These are phyloP conservation scores for Trimorus sp. DNA, from an alignment of 2,888 invertebrate species.

Conservation along the genomic window DNA sequence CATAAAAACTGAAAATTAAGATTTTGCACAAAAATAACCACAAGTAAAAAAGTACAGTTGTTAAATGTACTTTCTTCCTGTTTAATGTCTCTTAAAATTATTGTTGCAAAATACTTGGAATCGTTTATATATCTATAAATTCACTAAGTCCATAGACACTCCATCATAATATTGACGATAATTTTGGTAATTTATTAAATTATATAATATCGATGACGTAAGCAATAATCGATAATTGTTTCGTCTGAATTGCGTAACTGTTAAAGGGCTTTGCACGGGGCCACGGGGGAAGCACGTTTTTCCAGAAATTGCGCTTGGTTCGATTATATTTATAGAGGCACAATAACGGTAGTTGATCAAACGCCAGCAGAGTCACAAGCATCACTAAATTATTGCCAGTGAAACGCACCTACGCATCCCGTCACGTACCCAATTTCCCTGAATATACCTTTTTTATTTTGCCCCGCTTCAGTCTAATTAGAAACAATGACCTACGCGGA, in stretches of 20 bases:
- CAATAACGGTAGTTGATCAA: slow-evolving; percentile 75
- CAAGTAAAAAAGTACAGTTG: no score
- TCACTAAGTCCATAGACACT: no score
- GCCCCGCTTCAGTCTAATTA: slow-evolving; percentile 44
- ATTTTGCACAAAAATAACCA: no score
- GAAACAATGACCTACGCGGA: slow-evolving; percentile 40
- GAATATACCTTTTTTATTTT: slow-evolving; percentile 19
- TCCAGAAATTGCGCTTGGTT: slow-evolving; percentile 47
- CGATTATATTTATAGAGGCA: slow-evolving; percentile 68
- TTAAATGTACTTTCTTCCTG: no score
- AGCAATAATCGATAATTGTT: slow-evolving; percentile 22
- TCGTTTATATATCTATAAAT: no score
- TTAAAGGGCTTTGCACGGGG: slow-evolving; percentile 3
- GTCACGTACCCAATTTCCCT: slow-evolving; percentile 38
- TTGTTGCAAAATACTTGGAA: no score
- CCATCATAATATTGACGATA: no score
- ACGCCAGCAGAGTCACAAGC: slow-evolving; percentile 70
- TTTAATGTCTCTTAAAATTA: no score
- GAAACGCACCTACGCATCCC: slow-evolving; percentile 51
- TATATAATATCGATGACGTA: slow-evolving; percentile 37
- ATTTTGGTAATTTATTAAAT: slow-evolving; percentile 13
- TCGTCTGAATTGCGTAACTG: slow-evolving; percentile 37
- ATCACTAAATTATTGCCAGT: slow-evolving; percentile 61
- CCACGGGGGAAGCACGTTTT: slow-evolving; percentile 70
- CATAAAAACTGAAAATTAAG: no score